These are phyloP conservation scores for Clostera curtula DNA, from an alignment of 2,888 invertebrate species.

Conservation along the genomic window DNA sequence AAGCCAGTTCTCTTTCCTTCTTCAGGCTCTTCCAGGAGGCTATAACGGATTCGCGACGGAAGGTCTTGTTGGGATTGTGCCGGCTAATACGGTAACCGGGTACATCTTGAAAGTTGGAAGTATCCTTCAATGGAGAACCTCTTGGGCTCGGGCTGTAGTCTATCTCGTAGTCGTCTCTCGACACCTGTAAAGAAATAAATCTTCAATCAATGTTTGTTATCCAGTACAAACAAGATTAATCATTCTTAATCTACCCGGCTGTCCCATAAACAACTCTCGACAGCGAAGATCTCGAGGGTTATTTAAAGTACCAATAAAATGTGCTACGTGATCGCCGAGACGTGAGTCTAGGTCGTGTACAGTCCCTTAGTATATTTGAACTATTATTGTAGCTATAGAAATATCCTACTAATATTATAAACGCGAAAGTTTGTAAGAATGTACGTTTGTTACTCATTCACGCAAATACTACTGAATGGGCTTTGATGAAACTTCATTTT, in stretches of 20 bases:
- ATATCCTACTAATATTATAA: too few relatives aligned
- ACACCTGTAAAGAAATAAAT: conserved; percentile 55
- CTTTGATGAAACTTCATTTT: too few relatives aligned
- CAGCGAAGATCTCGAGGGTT: conserved; percentile 35
- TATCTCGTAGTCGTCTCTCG: conserved; percentile 63
- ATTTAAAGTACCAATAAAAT: conserved; percentile 44
- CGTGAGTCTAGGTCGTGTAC: conserved; percentile 29
- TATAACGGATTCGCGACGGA: conserved; percentile 66
- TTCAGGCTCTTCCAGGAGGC: conserved; percentile 70
- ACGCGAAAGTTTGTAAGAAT: too few relatives aligned
- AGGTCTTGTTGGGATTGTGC: conserved; percentile 69
- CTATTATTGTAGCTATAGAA: too few relatives aligned
- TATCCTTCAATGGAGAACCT: conserved; percentile 64
- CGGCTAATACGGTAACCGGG: conserved; percentile 59
- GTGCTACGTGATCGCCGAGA: conserved; percentile 22
- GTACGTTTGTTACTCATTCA: too few relatives aligned
- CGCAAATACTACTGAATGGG: too few relatives aligned
- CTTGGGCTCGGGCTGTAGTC: conserved; percentile 61
- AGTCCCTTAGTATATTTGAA: conserved; percentile 47
- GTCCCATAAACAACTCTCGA: conserved; percentile 26
- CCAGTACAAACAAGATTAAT: conserved; percentile 19
- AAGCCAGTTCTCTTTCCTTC: conserved; percentile 63
- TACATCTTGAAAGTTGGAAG: conserved; percentile 62
- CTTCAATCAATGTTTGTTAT: conserved; percentile 12
- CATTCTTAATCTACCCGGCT: conserved; percentile 15